A percentile compares a stretch with the other conserved stretches of the same genome.
Conservation (phyloP, 2,797 vertebrate species). For the Mormyrops boulengeri region DNA sequence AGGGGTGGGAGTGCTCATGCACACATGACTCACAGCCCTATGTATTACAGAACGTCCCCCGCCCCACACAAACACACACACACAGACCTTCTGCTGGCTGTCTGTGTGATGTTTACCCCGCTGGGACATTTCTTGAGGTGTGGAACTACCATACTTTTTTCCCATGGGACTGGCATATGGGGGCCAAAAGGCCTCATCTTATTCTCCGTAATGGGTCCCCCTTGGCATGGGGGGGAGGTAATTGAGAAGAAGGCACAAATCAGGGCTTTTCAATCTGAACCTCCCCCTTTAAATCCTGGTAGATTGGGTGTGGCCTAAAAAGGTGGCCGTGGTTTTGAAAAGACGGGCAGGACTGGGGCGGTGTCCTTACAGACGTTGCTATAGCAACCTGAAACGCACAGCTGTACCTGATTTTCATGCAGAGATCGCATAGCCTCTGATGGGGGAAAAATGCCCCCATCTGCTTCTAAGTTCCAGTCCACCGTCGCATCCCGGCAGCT, state of each 20-base stretch:
- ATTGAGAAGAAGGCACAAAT: background rate
- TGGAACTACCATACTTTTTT: background rate
- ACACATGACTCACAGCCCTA: background rate
- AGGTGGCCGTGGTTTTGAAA: background rate
- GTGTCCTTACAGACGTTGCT: background rate
- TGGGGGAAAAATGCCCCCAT: background rate
- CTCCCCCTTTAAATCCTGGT: background rate
- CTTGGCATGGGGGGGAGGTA: background rate
- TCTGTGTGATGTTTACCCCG: background rate
- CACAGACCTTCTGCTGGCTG: background rate
- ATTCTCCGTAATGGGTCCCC: background rate
- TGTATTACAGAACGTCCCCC: background rate
- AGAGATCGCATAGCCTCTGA: background rate
- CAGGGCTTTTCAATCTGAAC: background rate
- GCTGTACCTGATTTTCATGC: background rate
- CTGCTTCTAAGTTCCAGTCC: background rate
- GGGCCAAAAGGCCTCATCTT: background rate
- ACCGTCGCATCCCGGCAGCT: background rate
- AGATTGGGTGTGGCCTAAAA: background rate
- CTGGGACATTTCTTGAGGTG: background rate
- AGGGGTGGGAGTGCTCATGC: background rate
- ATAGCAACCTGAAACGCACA: background rate
- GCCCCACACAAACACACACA: background rate
- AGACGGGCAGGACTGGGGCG: background rate
- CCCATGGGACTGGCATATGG: constrained; percentile 5